Base-by-base conservation (phyloP, 2,113 vertebrate species). In the Strigops habroptila region DNA sequence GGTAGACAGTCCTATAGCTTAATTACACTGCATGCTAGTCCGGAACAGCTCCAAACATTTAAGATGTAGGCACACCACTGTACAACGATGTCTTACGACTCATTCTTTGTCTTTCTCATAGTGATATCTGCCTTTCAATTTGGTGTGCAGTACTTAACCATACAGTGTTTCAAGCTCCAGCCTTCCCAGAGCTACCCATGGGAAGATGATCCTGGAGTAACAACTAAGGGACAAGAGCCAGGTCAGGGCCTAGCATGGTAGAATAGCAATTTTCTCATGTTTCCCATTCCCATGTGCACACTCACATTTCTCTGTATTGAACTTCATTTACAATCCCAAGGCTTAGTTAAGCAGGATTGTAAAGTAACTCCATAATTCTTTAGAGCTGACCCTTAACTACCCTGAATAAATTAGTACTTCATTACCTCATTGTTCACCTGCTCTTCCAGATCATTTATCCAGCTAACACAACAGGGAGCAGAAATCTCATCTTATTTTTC, bases 51-150 rank as follows among this genome's bases (percentile, higher is more conserved):
- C 24, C 0, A 4, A 84, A 75, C 16, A 35, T 1, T 5, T 1
- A 3, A 53, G 41, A 48, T 10, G 8, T 1, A 70, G 46, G 46
- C n/a, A 84, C 11, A 77, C 44, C 31, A 17, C 19, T 65, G 48
- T 4, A 69, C 33, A 82, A 39, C 0, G 0, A 23, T 7, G 6
- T 7, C 49, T 25, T 30, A 33, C 0, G 3, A 63, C 37, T 22
- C 27, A 39, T n/a, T 65, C 76, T 80, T 63, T 6, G 3, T 37
- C 57, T 4, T 78, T 43, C 18, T 11, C 41, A 18, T 63, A 6
- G 33, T 1, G 35, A 53, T 44, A 49, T 7, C 19, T 33, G 24
- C 12, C 69, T 28, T 14, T 70, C 2, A 2, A 51, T 75, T 53
- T 68, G 37, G 51, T 35, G 33, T 9, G 37, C 27, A 49, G 30